Conservation (phyloP, 2,888 invertebrate species). For the Macropis europaea region DNA sequence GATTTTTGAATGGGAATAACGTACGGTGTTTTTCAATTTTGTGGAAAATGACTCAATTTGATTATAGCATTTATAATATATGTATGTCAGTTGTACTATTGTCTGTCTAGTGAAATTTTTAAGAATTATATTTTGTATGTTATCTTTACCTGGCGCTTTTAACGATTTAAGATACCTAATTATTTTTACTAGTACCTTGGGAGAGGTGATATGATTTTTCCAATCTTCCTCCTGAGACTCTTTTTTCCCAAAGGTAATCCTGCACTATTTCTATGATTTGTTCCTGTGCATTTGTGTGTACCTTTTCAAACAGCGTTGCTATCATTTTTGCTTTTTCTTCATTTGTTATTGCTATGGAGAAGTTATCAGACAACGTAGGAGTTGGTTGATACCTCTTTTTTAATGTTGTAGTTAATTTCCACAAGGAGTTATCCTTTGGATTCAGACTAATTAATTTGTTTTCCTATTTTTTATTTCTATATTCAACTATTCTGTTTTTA, state of each 20-base stretch:
- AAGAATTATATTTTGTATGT: conserved; percentile 41
- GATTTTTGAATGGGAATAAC: conserved; percentile 32
- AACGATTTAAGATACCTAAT: conserved; percentile 41
- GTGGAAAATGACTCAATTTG: conserved; percentile 11
- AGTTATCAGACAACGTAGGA: conserved; percentile 26
- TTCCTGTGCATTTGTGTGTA: conserved; percentile 34
- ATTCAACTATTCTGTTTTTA: conserved; percentile 6
- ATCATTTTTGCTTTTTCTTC: conserved; percentile 51
- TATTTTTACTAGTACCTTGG: conserved; percentile 27
- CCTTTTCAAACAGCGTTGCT: conserved; percentile 40
- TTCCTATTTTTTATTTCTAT: conserved; percentile 21
- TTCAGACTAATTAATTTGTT: conserved; percentile 26
- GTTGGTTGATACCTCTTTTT: conserved; percentile 34
- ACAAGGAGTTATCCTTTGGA: conserved; percentile 35
- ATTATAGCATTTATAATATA: conserved; percentile 31
- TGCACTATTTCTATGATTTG: conserved; percentile 22
- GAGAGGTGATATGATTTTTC: conserved; percentile 8
- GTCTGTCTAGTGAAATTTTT: conserved; percentile 36
- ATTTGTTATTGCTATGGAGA: conserved; percentile 30
- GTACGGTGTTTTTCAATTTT: conserved; percentile 17
- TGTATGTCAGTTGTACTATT: conserved; percentile 30
- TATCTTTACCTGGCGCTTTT: conserved; percentile 49
- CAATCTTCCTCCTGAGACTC: not conserved
- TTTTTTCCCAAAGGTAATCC: conserved; percentile 10
- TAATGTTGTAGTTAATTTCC: conserved; percentile 46